These are phyloP conservation scores for Agrochola lota DNA, from an alignment of 2,888 invertebrate species.

Conservation along the genomic window DNA sequence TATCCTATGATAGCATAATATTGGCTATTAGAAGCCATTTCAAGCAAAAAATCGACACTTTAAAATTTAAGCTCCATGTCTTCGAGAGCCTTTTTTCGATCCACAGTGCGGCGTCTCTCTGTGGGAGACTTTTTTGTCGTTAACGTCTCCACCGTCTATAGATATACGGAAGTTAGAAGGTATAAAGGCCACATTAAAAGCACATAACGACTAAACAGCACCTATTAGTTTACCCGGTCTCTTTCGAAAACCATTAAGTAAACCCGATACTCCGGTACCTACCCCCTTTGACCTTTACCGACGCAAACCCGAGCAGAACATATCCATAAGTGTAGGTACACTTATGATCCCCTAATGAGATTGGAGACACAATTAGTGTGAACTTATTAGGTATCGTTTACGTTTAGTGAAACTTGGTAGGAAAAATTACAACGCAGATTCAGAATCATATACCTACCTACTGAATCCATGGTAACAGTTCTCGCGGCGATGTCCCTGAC, in stretches of 20 bases:
- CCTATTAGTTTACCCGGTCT: slow-evolving; percentile 33
- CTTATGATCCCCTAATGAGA: slow-evolving; percentile 34
- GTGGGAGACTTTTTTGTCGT: too few species aligned
- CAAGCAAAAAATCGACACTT: too few species aligned
- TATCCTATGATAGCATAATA: too few species aligned
- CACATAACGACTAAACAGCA: slow-evolving; percentile 24
- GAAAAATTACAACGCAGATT: too few species aligned
- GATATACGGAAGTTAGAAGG: background rate
- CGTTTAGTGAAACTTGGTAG: background rate
- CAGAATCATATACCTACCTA: too few species aligned
- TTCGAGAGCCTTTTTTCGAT: too few species aligned
- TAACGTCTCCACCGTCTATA: too few species aligned
- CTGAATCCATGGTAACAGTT: too few species aligned
- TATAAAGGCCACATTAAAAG: slow-evolving; percentile 4
- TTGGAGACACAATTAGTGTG: slow-evolving; percentile 19
- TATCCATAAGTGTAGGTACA: background rate
- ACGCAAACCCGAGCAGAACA: slow-evolving; percentile 13
- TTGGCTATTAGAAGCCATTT: too few species aligned
- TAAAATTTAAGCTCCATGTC: too few species aligned
- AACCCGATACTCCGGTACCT: slow-evolving; percentile 29
- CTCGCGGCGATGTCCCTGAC: too few species aligned
- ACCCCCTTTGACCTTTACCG: slow-evolving; percentile 32
- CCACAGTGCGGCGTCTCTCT: too few species aligned
- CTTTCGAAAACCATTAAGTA: slow-evolving; percentile 40
- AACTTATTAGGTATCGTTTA: slow-evolving; percentile 3